phyloP scores from a whole-genome alignment of 2,888 invertebrate species.

The Macaria notata region DNA sequence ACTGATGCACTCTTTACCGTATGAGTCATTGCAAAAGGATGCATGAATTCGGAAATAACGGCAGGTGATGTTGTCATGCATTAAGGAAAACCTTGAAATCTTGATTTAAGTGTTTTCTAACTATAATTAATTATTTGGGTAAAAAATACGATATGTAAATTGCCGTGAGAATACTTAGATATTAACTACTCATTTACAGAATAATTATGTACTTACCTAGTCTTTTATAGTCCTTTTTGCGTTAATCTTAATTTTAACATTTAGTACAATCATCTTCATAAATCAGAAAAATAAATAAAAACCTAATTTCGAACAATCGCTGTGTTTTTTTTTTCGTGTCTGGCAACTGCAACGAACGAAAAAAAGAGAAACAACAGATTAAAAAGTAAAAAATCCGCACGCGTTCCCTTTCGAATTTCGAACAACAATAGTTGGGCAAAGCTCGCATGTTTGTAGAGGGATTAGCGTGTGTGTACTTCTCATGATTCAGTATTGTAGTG shows the following conservation, averaged over 20 bases:
- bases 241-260: neutral
- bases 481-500: constrained; percentile 50
- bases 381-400: constrained; percentile 48
- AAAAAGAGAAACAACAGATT: constrained; percentile 23
- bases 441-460: constrained; percentile 59
- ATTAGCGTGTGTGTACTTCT: constrained; percentile 73
- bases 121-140: too few species aligned
- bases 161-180: too few species aligned
- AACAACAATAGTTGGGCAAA: constrained; percentile 63
- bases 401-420: constrained; percentile 49
- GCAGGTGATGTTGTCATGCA: neutral
- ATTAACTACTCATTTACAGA: too few species aligned
- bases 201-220: too few species aligned
- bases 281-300: constrained; percentile 17
- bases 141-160: too few species aligned
- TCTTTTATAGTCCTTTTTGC: too few species aligned
- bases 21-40: constrained; percentile 16
- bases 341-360: constrained; percentile 38
- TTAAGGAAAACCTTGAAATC: too few species aligned
- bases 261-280: constrained; percentile 17
- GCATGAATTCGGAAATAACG: constrained; percentile 28
- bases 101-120: too few species aligned
- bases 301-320: constrained; percentile 25
- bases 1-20: constrained; percentile 7
- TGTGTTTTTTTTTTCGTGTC: constrained; percentile 27